phyloP scores from a whole-genome alignment of 23 tunicate genomes.

The Trididemnum miniatum region DNA sequence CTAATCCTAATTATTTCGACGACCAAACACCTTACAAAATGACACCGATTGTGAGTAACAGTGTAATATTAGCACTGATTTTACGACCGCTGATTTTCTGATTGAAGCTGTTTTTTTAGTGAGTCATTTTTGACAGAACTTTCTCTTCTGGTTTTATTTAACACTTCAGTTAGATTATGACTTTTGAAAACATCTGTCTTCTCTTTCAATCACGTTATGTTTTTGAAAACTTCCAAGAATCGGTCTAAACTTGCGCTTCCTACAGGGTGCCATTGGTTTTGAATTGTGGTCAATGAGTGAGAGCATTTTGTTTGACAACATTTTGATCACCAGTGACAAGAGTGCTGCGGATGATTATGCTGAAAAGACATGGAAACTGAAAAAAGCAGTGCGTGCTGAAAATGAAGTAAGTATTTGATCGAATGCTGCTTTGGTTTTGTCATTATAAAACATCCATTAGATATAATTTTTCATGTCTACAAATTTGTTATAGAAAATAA shows the following conservation, averaged over 20 bases:
- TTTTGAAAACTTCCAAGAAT: too few relatives aligned
- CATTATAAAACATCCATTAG: not conserved
- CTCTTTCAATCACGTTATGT: too few relatives aligned
- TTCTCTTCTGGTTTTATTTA: too few relatives aligned
- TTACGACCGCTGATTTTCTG: too few relatives aligned
- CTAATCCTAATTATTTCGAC: conserved; percentile 87
- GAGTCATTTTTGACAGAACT: too few relatives aligned
- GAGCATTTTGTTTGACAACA: conserved; percentile 79
- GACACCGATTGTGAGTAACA: conserved; percentile 86
- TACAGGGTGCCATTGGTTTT: conserved; percentile 86
- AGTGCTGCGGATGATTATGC: conserved; percentile 83
- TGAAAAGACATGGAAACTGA: conserved; percentile 66
- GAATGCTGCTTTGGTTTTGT: not conserved
- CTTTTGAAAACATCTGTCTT: too few relatives aligned
- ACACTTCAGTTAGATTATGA: too few relatives aligned
- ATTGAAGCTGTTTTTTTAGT: too few relatives aligned
- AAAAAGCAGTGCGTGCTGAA: conserved; percentile 52
- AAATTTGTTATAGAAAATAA: not conserved
- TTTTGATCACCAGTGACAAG: conserved; percentile 69
- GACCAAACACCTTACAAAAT: conserved; percentile 82
- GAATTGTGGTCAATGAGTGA: conserved; percentile 95
- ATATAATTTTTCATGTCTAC: not conserved
- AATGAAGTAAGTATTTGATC: conserved; percentile 41
- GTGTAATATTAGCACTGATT: too few relatives aligned
- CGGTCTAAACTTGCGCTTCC: too few relatives aligned